Evolutionary conservation across 2,113 vertebrate species (phyloP), one percentile per base, ranked within the genome.

Genomic region (Thymallus thymallus): DNA sequence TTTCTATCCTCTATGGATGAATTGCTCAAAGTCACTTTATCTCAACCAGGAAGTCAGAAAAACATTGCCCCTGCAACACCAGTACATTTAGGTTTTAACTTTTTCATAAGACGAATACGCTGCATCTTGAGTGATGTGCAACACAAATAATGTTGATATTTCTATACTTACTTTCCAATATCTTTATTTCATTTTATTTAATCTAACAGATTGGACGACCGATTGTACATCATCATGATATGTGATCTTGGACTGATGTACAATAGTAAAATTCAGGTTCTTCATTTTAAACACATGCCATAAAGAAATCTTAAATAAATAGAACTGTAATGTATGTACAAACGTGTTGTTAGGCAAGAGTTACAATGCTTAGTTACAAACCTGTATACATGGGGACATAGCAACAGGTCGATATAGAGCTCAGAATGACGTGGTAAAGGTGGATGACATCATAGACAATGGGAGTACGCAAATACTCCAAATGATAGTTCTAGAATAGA

Each of bases 271-370:
- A 91, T 87, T 89, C 88, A 88, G 83, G 86, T 90, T 35, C 88
- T 90, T 30, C 88, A 86, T 70, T 79, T 89, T 84, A 85, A 86
- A 92, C 26, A 26, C 91, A 96, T 95, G 96, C 94, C 93, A 84
- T 92, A 93, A 85, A 94, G 88, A n/a, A 90, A 89, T 93, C 86
- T 90, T 91, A 97, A 92, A 97, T 98, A 98, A 98, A 98, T 98
- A 96, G 91, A 93, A 93, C 92, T 92, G 92, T 94, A 93, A 92
- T 94, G 92, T 95, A 94, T 97, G 83, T 95, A 98, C 94, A 96
- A 93, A 93, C 90, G 90, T 88, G 93, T 92, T 84, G 93, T 92
- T 84, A 87, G 90, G 93, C 92, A 88, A 91, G n/a, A 92, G 83
- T 84, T 72, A 86, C 85, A 85, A 93, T 93, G 92, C 94, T 92